Evolutionary conservation across 2,113 vertebrate genomes (phyloP), one percentile per base, ranked within the genome.

Genomic region (Willisornis vidua): DNA sequence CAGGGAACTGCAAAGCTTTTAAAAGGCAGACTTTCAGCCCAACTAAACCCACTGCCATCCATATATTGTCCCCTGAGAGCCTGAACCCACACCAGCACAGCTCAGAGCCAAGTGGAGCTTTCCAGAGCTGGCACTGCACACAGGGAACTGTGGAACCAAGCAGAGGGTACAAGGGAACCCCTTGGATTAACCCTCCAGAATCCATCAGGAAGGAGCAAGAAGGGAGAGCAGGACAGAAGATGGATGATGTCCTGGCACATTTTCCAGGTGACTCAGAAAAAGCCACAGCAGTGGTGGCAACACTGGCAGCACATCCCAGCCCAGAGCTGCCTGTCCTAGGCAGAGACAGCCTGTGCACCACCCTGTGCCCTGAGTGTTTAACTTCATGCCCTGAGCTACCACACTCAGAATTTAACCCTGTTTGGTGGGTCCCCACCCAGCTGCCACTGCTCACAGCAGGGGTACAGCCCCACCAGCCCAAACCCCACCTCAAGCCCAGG

Each of bases 221-320:
- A 77, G 13, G 48, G 33, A 77, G 37, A 33, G 20, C 9, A 41
- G 23, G n/a, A 57, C 20, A 49, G 46, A 58, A 76, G 39, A 43
- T 13, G 31, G 45, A n/a, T 45, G 62, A n/a, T 48, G 55, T 70
- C 23, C 33, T 58, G 33, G 62, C 20, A n/a, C 65, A 22, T 75
- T 20, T 57, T 49, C 26, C 45, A 72, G 58, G 5, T 1, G 2
- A 35, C 14, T 19, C 4, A 1, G 26, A 33, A 80, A 54, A 49
- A 33, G 73, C 25, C 31, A 37, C 0, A 23, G 57, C n/a, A 24
- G 57, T 35, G 57, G 45, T 9, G 37, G 55, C 52, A 73, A 37
- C 0, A 5, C 35, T 28, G 74, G 43, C 49, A 20, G 45, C 62
- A 22, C 3, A 3, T 2, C 15, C 31, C 2, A 0, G 72, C 55